A percentile compares a stretch with the other conserved stretches of the same genome.
These are phyloP conservation scores for Cisticola juncidis DNA, from an alignment of 2,113 vertebrate genomes.

Conservation along the genomic window DNA sequence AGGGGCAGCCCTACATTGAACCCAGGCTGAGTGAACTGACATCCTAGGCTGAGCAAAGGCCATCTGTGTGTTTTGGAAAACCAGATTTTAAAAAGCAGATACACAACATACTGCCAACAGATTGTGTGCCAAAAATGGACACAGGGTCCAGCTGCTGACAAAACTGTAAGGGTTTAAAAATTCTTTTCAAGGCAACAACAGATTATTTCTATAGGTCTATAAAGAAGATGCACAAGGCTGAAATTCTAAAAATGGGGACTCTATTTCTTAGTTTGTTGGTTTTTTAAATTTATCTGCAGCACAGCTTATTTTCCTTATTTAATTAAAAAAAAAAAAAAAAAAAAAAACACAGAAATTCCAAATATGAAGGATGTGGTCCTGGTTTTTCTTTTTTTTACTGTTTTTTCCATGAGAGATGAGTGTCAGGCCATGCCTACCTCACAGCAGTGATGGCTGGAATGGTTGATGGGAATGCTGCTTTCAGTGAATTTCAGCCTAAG, in stretches of 20 bases:
- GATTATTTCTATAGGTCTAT: not conserved
- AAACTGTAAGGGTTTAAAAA: not conserved
- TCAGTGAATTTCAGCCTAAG: not conserved
- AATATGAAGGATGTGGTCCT: not conserved
- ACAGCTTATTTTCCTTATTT: not conserved
- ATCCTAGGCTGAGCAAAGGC: not conserved
- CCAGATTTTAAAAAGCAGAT: not conserved
- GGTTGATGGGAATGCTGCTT: not conserved
- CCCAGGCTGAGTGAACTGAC: not conserved
- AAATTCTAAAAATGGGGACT: not conserved
- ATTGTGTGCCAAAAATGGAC: not conserved
- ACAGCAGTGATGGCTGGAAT: not conserved
- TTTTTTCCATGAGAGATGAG: not conserved
- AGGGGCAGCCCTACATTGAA: not conserved
- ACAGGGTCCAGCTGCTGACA: accelerated
- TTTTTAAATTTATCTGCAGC: not conserved
- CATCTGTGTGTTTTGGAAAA: not conserved
- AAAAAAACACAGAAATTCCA: not conserved
- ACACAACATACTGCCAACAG: not conserved
- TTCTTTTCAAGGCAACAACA: not conserved
- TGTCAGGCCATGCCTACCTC: accelerated
- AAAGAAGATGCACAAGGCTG: not conserved
- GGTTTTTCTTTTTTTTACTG: not conserved
- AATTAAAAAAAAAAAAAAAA: too few species aligned
- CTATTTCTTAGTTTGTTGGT: not conserved